These are phyloP conservation scores for Agonopterix heracliana DNA, from an alignment of 2,888 invertebrate species.

Conservation along the genomic window DNA sequence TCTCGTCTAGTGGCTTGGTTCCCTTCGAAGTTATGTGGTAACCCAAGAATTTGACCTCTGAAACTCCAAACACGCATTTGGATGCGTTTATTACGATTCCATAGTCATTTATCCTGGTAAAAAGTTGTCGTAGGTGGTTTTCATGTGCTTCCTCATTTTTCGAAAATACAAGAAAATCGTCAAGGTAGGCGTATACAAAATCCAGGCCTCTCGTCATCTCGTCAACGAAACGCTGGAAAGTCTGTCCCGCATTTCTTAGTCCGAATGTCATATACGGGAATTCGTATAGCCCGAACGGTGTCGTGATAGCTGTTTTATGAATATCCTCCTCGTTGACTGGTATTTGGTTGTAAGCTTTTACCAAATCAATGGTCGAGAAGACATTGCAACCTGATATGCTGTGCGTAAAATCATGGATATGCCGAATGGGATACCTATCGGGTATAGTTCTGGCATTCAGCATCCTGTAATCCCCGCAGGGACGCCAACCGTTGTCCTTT, in stretches of 20 bases:
- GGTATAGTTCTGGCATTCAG: conserved; percentile 32
- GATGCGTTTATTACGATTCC: conserved; percentile 15
- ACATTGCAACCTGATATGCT: conserved; percentile 12
- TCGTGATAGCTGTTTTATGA: conserved; percentile 33
- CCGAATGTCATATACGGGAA: conserved; percentile 36
- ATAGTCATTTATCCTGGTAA: conserved; percentile 9
- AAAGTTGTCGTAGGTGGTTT: conserved; percentile 7
- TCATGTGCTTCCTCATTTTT: conserved; percentile 7
- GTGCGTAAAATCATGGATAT: conserved; percentile 15
- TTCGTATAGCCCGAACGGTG: conserved; percentile 33
- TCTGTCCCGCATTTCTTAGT: conserved; percentile 43
- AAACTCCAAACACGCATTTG: conserved; percentile 18
- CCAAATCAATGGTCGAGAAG: conserved; percentile 13
- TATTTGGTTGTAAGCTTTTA: too few relatives aligned
- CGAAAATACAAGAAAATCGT: conserved; percentile 28
- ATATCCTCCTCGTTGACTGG: conserved; percentile 34
- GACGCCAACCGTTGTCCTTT: conserved; percentile 28
- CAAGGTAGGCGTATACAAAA: conserved; percentile 27
- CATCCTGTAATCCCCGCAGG: conserved; percentile 37
- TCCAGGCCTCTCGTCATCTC: conserved; percentile 14
- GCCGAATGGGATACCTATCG: conserved; percentile 28
- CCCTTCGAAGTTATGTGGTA: conserved; percentile 19
- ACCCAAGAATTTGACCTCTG: conserved; percentile 17
- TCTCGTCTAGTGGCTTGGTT: conserved; percentile 25
- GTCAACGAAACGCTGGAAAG: conserved; percentile 41